These are phyloP conservation scores for Megalops cyprinoides DNA, from an alignment of 2,797 vertebrate genomes.

Conservation along the genomic window DNA sequence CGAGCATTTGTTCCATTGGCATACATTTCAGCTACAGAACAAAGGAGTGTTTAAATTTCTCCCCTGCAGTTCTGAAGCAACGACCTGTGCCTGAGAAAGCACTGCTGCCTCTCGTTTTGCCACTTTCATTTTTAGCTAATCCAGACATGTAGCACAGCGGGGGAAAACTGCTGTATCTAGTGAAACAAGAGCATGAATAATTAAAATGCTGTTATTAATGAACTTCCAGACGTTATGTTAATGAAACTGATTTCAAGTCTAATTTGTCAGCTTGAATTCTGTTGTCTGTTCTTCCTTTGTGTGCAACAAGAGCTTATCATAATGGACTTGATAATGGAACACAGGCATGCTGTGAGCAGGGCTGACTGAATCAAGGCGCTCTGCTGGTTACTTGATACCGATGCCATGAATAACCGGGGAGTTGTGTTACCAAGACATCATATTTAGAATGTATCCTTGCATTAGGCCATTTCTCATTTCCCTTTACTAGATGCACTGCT, in stretches of 20 bases:
- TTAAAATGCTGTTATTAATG: slow-evolving; percentile 89
- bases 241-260: slow-evolving; percentile 86
- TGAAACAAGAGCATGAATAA: slow-evolving; percentile 92
- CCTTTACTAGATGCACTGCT: background rate
- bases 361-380: slow-evolving; percentile 72
- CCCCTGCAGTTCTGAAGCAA: slow-evolving; percentile 71
- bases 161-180: slow-evolving; percentile 83
- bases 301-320: slow-evolving; percentile 77
- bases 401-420: slow-evolving; percentile 59
- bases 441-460: slow-evolving; percentile 1
- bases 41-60: slow-evolving; percentile 68
- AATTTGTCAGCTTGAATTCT: slow-evolving; percentile 80
- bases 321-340: slow-evolving; percentile 79
- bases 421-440: background rate
- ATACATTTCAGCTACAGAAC: slow-evolving; percentile 65
- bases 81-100: slow-evolving; percentile 70
- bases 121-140: slow-evolving; percentile 78
- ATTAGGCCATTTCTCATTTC: background rate
- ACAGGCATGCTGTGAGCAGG: slow-evolving; percentile 69
- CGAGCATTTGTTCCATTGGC: slow-evolving; percentile 50
- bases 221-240: slow-evolving; percentile 89
- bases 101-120: slow-evolving; percentile 73
- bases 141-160: slow-evolving; percentile 80
- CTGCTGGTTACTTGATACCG: slow-evolving; percentile 79
- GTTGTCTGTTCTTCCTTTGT: slow-evolving; percentile 80